Evolutionary conservation across 2,113 vertebrate genomes (phyloP), one percentile per base, ranked within the genome.

Genomic region (Phalacrocorax brasilianus): DNA sequence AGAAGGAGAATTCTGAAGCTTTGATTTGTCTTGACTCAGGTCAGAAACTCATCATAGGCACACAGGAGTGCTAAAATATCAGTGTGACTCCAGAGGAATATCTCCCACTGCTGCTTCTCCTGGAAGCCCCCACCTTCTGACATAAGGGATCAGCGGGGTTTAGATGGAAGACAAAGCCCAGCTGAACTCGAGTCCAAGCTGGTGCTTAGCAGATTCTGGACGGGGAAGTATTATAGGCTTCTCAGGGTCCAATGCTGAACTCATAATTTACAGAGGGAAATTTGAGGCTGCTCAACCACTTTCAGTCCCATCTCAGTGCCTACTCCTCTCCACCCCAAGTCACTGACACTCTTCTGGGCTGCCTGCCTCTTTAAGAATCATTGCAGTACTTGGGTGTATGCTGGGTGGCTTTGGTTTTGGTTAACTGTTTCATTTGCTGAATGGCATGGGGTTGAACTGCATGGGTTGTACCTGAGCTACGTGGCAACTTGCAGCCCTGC

Each of bases 151-250:
- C 0, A 0, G 28, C 23, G 18, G 14, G 6, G 15, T 52, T 83
- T 33, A 30, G 38, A 4, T 13, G 44, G 32, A 61, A 7, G 16
- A 23, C 6, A 33, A 45, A 77, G 16, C 26, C 38, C 23, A 14
- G 26, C 14, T n/a, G 72, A 59, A 35, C 14, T 23, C 0, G 0
- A 8, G 28, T 27, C 63, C 67, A 32, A n/a, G 30, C 4, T 6
- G 35, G 21, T 45, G 55, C 42, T 47, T 38, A 45, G 66, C 20
- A 59, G 47, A 45, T 5, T 12, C 8, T 16, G 71, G 24, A 9
- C 12, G 38, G 33, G 16, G 17, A 58, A 44, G 13, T 2, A 27
- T 6, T 6, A 6, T 17, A 19, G 20, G 11, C 27, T 80, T 77
- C 38, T 63, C 14, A 8, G 50, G 17, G 16, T 47, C 8, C 35